phyloP scores from a whole-genome alignment of 2,113 vertebrate genomes.

The Pogonocichla stellata region DNA sequence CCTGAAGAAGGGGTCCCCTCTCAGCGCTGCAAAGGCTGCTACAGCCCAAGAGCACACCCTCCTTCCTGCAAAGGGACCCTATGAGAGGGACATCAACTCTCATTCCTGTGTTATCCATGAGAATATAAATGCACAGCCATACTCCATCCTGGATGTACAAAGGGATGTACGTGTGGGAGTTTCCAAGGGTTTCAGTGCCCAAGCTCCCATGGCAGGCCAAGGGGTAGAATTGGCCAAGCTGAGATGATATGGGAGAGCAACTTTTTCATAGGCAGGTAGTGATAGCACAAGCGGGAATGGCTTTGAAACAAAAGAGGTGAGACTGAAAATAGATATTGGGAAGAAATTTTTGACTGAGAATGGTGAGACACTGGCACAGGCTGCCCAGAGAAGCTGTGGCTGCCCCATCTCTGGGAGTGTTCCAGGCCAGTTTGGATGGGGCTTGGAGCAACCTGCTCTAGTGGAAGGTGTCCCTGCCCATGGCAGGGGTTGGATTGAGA shows the following conservation, averaged over 20 bases:
- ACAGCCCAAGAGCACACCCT: not conserved
- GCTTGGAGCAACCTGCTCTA: not conserved
- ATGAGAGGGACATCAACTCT: not conserved
- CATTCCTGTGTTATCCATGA: not conserved
- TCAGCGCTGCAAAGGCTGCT: not conserved
- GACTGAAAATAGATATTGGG: not conserved
- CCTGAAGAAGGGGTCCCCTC: not conserved
- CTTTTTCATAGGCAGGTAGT: not conserved
- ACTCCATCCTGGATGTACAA: not conserved
- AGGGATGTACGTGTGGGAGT: not conserved
- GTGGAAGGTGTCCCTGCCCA: not conserved
- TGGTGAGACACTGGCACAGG: not conserved
- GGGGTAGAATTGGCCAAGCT: not conserved
- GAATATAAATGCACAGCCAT: not conserved
- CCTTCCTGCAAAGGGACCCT: not conserved
- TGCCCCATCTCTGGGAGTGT: not conserved
- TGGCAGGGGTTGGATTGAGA: not conserved
- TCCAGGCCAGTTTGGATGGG: not conserved
- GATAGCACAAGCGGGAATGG: not conserved
- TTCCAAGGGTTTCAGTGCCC: not conserved
- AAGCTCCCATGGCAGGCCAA: not conserved
- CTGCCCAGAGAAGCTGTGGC: not conserved
- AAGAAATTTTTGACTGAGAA: not conserved
- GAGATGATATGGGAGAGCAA: not conserved
- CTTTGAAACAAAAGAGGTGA: not conserved